Conservation (phyloP, 1,140 invertebrate genomes). For the Eulimnadia texana region DNA sequence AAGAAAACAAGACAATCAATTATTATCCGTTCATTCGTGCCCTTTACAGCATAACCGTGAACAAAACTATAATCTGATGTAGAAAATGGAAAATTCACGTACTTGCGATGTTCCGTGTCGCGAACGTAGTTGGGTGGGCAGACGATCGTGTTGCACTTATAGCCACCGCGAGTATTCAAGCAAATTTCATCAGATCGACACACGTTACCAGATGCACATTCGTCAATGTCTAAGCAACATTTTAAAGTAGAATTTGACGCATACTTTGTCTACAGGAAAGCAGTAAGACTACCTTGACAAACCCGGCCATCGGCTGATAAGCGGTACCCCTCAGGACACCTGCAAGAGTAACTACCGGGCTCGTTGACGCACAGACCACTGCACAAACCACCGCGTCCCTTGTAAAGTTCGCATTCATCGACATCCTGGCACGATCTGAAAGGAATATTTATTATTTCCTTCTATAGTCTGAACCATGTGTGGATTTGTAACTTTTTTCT, state of each 20-base stretch:
- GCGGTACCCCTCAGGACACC: constrained; percentile 70
- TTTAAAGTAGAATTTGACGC: constrained; percentile 12
- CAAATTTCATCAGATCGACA: constrained; percentile 60
- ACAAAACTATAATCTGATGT: too few relatives aligned
- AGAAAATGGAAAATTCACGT: too few relatives aligned
- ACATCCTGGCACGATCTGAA: constrained; percentile 55
- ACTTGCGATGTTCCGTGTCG: constrained; percentile 59
- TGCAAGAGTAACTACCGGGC: constrained; percentile 70
- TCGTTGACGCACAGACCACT: constrained; percentile 74
- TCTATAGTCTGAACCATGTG: too few relatives aligned
- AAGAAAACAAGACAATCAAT: constrained; percentile 6
- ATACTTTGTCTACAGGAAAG: constrained; percentile 6
- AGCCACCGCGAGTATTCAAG: constrained; percentile 76
- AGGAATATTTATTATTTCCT: background rate
- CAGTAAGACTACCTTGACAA: constrained; percentile 49
- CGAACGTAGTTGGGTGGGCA: constrained; percentile 69
- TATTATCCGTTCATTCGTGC: background rate
- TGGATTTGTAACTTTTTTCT: too few relatives aligned
- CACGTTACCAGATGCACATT: constrained; percentile 50
- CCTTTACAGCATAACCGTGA: too few relatives aligned
- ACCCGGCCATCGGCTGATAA: constrained; percentile 49
- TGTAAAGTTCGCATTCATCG: constrained; percentile 67
- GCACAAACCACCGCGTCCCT: constrained; percentile 46
- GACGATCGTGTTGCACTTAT: constrained; percentile 65
- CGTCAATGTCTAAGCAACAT: constrained; percentile 59